These are phyloP conservation scores for Scaptomyza flava DNA, from an alignment of 2,888 invertebrate genomes.

Conservation along the genomic window DNA sequence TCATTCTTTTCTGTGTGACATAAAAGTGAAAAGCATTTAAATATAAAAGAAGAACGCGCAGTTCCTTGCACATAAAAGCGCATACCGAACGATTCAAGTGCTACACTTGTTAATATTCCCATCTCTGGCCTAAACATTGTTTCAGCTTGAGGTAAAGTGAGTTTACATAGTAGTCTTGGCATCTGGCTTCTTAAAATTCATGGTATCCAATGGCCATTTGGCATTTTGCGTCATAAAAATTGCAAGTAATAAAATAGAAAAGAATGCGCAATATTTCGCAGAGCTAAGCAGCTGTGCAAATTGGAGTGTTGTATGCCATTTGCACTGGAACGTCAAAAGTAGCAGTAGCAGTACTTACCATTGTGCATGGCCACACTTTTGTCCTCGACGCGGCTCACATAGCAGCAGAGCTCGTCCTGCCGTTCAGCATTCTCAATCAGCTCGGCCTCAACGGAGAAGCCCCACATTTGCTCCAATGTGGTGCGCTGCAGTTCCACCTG, in stretches of 20 bases:
- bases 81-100: conserved; percentile 35
- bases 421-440: conserved; percentile 97
- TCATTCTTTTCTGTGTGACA: conserved; percentile 50
- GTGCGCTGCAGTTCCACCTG: conserved; percentile 96
- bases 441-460: conserved; percentile 98
- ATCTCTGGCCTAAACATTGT: conserved; percentile 49
- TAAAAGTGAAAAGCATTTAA: conserved; percentile 81
- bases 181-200: conserved; percentile 5
- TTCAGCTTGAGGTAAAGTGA: conserved; percentile 33
- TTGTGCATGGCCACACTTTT: conserved; percentile 98
- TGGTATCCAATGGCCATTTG: conserved; percentile 33
- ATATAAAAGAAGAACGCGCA: conserved; percentile 63
- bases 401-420: conserved; percentile 98
- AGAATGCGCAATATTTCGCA: conserved; percentile 46
- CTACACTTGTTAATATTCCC: conserved; percentile 62
- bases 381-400: conserved; percentile 97
- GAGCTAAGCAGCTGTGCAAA: conserved; percentile 54
- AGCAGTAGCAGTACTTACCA: conserved; percentile 87
- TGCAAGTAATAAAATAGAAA: conserved; percentile 31
- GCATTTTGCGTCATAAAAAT: conserved; percentile 56
- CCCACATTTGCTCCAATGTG: conserved; percentile 98
- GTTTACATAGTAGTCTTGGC: conserved; percentile 21
- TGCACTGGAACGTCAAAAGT: neutral
- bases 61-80: conserved; percentile 42
- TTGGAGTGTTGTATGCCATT: conserved; percentile 21